phyloP scores from a whole-genome alignment of 2,888 invertebrate genomes.

The Phorcus lineatus region DNA sequence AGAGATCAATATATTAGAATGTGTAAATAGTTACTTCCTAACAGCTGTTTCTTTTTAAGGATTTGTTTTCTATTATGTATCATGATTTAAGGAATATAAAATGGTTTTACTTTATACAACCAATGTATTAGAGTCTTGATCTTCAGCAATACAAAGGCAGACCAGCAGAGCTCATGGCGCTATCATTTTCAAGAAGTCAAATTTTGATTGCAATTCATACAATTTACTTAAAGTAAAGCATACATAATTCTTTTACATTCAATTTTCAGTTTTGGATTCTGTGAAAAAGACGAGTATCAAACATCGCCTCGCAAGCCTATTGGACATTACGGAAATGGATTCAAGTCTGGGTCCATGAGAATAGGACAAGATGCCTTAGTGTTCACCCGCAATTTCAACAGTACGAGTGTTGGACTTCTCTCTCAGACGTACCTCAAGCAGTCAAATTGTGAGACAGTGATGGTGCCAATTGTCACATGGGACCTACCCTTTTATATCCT shows the following conservation, averaged over 20 bases:
- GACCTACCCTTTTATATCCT: constrained; percentile 67
- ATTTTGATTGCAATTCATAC: no score
- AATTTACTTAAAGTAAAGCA: background rate
- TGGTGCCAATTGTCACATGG: constrained; percentile 72
- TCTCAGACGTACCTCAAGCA: constrained; percentile 70
- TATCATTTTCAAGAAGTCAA: no score
- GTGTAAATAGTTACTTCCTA: no score
- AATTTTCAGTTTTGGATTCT: constrained; percentile 72
- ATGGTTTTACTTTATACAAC: no score
- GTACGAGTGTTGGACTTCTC: constrained; percentile 69
- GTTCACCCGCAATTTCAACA: constrained; percentile 59
- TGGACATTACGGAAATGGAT: constrained; percentile 74
- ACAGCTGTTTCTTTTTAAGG: no score
- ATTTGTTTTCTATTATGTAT: no score
- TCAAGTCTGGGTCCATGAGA: constrained; percentile 75
- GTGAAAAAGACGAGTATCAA: constrained; percentile 61
- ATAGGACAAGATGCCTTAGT: constrained; percentile 73
- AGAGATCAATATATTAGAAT: no score
- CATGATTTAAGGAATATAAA: no score
- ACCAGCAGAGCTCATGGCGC: no score
- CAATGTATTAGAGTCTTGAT: no score
- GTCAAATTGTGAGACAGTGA: constrained; percentile 67
- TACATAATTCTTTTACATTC: background rate
- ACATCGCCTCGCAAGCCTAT: constrained; percentile 66
- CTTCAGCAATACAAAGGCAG: no score